These are phyloP conservation scores for Tylochromis polylepis DNA, from an alignment of 2,113 vertebrate genomes.

Conservation along the genomic window DNA sequence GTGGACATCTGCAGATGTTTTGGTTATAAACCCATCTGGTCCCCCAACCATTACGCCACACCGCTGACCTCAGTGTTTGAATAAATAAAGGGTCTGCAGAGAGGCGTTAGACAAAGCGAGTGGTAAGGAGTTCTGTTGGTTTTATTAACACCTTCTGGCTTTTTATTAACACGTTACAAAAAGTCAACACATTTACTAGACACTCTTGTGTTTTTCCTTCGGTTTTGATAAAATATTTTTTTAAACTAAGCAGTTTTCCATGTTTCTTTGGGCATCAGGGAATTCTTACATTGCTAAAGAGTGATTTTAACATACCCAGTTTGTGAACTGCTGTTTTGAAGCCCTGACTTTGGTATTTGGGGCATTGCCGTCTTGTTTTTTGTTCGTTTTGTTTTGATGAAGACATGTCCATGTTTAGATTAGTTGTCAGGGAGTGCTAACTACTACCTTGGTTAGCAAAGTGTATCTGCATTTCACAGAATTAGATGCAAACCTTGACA, in stretches of 20 bases:
- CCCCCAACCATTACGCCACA: conserved; percentile 20
- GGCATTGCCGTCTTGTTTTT: not conserved
- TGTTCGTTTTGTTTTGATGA: not conserved
- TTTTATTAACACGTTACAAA: not conserved
- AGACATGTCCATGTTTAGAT: not conserved
- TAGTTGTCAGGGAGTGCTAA: not conserved
- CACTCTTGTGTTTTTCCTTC: not conserved
- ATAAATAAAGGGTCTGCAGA: conserved; percentile 40
- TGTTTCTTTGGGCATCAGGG: not conserved
- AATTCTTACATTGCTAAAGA: not conserved
- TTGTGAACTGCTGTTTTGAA: not conserved
- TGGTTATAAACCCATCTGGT: conserved; percentile 45
- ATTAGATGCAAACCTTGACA: not conserved
- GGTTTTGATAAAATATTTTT: not conserved
- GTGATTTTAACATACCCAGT: not conserved
- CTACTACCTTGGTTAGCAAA: not conserved
- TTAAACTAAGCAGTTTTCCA: not conserved
- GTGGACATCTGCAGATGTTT: conserved; percentile 53
- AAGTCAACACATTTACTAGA: not conserved
- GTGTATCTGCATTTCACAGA: not conserved
- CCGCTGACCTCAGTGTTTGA: conserved; percentile 46
- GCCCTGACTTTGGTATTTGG: fast-evolving
- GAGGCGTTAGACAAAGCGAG: not conserved
- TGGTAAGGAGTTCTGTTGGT: not conserved
- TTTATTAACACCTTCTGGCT: not conserved